phyloP scores from a whole-genome alignment of 2,888 invertebrate genomes.

The Stenichneumon culpator region DNA sequence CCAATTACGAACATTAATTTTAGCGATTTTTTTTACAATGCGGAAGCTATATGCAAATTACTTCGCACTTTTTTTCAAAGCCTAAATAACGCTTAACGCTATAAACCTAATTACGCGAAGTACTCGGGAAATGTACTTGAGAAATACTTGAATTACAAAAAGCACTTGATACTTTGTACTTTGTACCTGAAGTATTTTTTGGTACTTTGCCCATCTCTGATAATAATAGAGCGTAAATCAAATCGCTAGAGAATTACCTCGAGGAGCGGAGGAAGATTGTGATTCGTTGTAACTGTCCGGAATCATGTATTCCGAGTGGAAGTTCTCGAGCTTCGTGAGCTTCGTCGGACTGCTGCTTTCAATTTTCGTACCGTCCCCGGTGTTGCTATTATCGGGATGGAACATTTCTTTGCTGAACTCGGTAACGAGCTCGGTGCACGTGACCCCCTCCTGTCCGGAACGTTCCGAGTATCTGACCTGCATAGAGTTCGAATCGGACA shows the following conservation, averaged over 20 bases:
- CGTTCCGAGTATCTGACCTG: conserved; percentile 84
- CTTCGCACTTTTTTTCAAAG: too few species aligned
- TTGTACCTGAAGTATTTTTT: too few species aligned
- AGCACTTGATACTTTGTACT: too few species aligned
- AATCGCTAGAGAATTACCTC: conserved; percentile 67
- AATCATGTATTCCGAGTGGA: conserved; percentile 81
- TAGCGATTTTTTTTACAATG: too few species aligned
- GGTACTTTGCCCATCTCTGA: not conserved
- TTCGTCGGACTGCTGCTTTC: conserved; percentile 72
- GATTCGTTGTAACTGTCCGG: conserved; percentile 77
- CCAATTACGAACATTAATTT: too few species aligned
- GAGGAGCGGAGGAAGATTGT: conserved; percentile 72
- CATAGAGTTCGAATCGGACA: conserved; percentile 90
- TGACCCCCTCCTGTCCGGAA: conserved; percentile 71
- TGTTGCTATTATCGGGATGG: conserved; percentile 77
- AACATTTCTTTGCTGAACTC: conserved; percentile 89
- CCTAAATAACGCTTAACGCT: too few species aligned
- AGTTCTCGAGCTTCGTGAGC: conserved; percentile 79
- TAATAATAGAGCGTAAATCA: conserved; percentile 41
- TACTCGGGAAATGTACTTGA: too few species aligned
- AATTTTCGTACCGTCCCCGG: conserved; percentile 76
- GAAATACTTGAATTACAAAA: too few species aligned
- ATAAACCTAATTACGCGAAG: too few species aligned
- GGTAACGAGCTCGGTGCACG: conserved; percentile 85
- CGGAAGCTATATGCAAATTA: too few species aligned